A percentile compares a stretch with the other conserved stretches of the same genome.
Evolutionary conservation across 2,113 vertebrate genomes (phyloP).

Genomic region (Oreochromis aureus): DNA sequence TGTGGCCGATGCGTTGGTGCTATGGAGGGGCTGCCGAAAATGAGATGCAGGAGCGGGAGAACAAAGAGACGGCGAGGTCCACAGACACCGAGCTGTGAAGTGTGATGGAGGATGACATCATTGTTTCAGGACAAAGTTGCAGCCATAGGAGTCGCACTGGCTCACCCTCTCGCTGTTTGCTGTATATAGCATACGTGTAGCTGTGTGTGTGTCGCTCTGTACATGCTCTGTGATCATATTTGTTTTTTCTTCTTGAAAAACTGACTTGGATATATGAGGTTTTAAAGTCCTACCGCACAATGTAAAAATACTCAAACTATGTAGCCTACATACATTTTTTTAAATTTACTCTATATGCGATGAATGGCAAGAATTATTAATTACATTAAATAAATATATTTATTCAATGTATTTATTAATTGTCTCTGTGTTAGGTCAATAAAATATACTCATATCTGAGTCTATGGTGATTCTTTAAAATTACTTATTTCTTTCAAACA

Average conservation of each 20-base stretch:
- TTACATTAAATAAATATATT: background rate
- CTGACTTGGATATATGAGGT: background rate
- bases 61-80: slow-evolving; percentile 51
- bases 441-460: rapidly evolving
- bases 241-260: background rate
- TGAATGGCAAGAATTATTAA: background rate
- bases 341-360: background rate
- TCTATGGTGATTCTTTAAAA: background rate
- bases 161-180: background rate
- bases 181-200: background rate
- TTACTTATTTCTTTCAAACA: background rate
- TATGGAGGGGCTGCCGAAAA: slow-evolving; percentile 18
- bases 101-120: slow-evolving; percentile 65
- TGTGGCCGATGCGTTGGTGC: slow-evolving; percentile 14
- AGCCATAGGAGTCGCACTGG: slow-evolving; percentile 25
- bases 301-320: background rate
- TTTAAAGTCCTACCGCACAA: background rate
- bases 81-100: slow-evolving; percentile 28
- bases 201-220: background rate
- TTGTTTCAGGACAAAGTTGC: slow-evolving; percentile 64
- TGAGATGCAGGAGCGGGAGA: slow-evolving; percentile 35
- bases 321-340: background rate
- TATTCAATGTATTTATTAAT: background rate
- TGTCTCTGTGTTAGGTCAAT: background rate
- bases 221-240: background rate